These are phyloP conservation scores for Betta splendens DNA, from an alignment of 2,797 vertebrate genomes.

Conservation along the genomic window DNA sequence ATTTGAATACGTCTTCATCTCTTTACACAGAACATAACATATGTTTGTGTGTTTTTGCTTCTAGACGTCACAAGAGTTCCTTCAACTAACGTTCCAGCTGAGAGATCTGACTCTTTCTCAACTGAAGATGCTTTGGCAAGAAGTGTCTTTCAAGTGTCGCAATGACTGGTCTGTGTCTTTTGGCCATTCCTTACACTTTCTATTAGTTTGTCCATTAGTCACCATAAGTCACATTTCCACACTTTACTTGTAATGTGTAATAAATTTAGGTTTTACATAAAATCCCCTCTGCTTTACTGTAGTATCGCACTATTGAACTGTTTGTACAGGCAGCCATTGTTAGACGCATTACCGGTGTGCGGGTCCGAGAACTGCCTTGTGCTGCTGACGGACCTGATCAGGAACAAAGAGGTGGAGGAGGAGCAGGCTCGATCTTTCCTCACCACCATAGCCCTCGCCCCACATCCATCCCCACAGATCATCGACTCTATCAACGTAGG, in stretches of 20 bases:
- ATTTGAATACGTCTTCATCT: too few species aligned
- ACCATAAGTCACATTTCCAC: too few species aligned
- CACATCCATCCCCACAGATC: constrained; percentile 80
- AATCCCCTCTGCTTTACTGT: too few species aligned
- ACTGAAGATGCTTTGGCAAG: constrained; percentile 80
- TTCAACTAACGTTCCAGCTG: constrained; percentile 83
- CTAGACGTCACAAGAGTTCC: constrained; percentile 82
- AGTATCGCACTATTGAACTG: too few species aligned
- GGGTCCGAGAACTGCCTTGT: constrained; percentile 84
- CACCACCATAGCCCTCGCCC: constrained; percentile 81
- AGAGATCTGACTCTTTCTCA: constrained; percentile 75
- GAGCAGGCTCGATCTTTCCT: constrained; percentile 80
- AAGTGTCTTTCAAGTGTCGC: constrained; percentile 83
- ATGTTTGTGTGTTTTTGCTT: constrained; percentile 26
- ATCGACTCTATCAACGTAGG: constrained; percentile 83
- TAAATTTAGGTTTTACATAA: too few species aligned
- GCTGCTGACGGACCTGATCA: constrained; percentile 82
- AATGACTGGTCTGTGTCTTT: constrained; percentile 79
- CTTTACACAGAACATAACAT: neutral
- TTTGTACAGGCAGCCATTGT: constrained; percentile 83
- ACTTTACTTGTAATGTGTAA: neutral
- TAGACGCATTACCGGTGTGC: constrained; percentile 85
- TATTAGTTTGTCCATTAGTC: neutral
- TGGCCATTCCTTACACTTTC: neutral
- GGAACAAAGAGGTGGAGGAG: constrained; percentile 78